Evolutionary conservation across 2,888 invertebrate species (phyloP), one percentile per base, ranked within the genome.

Genomic region (Heliconius ismenius): DNA sequence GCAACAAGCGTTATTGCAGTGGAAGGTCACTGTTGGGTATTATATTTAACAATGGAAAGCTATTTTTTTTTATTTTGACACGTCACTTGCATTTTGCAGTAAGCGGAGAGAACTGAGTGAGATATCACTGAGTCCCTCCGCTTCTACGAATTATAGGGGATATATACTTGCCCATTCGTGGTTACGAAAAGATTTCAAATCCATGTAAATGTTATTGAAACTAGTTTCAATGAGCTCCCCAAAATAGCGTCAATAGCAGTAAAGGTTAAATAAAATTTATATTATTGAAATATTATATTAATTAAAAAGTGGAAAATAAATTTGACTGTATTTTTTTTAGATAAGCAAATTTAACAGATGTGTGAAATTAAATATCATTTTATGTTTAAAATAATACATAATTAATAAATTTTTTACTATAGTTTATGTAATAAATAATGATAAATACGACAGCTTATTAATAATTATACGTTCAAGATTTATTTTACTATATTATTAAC

Each of bases 1-100:
- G 89, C 90, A 83, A 88, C 88, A 89, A 76, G 81, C 81, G 75
- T 80, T 79, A 80, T 81, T 80, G 79, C 78, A 78, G 65, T 65
- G n/a, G 80, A 81, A 82, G 83, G 82, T 83, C 81, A 80, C 76
- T 68, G 49, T 39, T 76, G 77, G 32, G 58, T 77, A 75, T 75
- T 32, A 77, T 64, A 68, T 69, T 54, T 77, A 78, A 76, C 76
- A 78, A 75, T 75, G 54, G 76, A 58, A 75, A 78, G 28, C 63
- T 10, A 18, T 21, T 58, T 32, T 69, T 54, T 28, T 4, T 21
- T 28, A 69, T 28, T 18, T n/a, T 15, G 1, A 24, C 10, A 13
- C 13, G 39, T 28, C 62, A 62, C 24, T 13, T 13, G 13, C 13
- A n/a, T 65, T 65, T n/a, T 39, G 13, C 39, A 13, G n/a, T 6